Conservation (phyloP, 2,888 invertebrate genomes). For the Spicauda simplicius region DNA sequence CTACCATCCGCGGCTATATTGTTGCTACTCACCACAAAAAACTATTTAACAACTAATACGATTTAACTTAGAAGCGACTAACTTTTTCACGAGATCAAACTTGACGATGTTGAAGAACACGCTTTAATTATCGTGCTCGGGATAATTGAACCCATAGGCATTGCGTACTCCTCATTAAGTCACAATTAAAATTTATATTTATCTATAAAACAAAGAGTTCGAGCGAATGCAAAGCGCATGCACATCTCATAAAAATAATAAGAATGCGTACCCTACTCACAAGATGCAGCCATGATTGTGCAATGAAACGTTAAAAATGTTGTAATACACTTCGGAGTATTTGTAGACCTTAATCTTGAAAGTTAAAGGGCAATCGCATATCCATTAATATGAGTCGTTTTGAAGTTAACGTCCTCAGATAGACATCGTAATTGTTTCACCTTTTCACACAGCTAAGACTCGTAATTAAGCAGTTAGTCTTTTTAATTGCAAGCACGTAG, state of each 20-base stretch:
- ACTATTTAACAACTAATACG: conserved; percentile 50
- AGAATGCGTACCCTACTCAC: not conserved
- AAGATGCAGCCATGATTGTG: conserved; percentile 4
- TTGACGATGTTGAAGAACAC: conserved; percentile 38
- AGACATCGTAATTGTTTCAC: conserved; percentile 61
- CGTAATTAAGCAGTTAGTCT: conserved; percentile 33
- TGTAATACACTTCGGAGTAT: conserved; percentile 10
- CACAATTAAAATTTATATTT: not conserved
- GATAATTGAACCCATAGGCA: conserved; percentile 1
- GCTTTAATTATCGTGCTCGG: conserved; percentile 3
- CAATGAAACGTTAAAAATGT: conserved; percentile 7
- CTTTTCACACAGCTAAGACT: conserved; percentile 48
- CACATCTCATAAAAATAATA: not conserved
- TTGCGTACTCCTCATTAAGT: not conserved
- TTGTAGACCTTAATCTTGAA: conserved; percentile 17
- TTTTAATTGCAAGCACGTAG: conserved; percentile 20
- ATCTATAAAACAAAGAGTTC: not conserved
- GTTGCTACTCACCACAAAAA: conserved; percentile 51
- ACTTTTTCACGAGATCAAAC: conserved; percentile 40
- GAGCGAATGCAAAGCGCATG: not conserved
- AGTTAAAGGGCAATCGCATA: conserved; percentile 23
- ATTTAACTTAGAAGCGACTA: conserved; percentile 44
- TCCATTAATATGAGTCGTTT: conserved; percentile 63
- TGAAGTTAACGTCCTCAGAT: conserved; percentile 61
- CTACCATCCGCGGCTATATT: conserved; percentile 60